These are phyloP conservation scores for Rhabdophis nuchalis DNA, from an alignment of 2,797 vertebrate genomes.

Conservation along the genomic window DNA sequence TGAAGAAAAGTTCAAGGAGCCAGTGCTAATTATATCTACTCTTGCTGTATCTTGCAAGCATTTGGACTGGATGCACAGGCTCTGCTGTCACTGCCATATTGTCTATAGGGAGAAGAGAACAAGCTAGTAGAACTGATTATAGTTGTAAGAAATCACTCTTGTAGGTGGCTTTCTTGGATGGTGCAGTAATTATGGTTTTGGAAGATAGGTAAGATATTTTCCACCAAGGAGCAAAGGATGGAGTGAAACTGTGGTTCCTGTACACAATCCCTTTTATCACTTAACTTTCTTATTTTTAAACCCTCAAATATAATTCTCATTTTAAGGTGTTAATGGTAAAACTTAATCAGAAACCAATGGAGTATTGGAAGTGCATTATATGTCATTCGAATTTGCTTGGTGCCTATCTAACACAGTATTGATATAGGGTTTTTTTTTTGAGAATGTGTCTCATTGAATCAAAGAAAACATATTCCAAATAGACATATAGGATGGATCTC, in stretches of 20 bases:
- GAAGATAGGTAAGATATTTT: neutral
- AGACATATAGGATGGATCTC: neutral
- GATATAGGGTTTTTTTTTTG: no score
- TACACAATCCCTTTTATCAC: slow-evolving; percentile 6
- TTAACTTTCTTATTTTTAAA: slow-evolving; percentile 34
- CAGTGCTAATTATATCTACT: neutral
- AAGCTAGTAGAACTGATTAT: neutral
- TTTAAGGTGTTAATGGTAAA: slow-evolving; percentile 48
- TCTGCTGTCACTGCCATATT: neutral
- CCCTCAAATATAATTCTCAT: slow-evolving; percentile 49
- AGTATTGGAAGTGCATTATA: slow-evolving; percentile 31
- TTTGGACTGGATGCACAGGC: neutral
- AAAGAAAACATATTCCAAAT: neutral
- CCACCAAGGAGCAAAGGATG: neutral
- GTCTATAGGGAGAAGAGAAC: neutral
- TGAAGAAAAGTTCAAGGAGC: neutral
- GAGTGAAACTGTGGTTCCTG: neutral
- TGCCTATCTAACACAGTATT: neutral
- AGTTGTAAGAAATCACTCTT: neutral
- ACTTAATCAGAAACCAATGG: slow-evolving; percentile 54
- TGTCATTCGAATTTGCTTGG: slow-evolving; percentile 30
- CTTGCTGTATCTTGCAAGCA: neutral
- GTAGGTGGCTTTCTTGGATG: neutral
- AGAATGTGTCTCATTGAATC: neutral
- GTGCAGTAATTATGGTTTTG: neutral